These are phyloP conservation scores for Tolypeutes matacus DNA, from an alignment of 2,797 vertebrate genomes.

Conservation along the genomic window DNA sequence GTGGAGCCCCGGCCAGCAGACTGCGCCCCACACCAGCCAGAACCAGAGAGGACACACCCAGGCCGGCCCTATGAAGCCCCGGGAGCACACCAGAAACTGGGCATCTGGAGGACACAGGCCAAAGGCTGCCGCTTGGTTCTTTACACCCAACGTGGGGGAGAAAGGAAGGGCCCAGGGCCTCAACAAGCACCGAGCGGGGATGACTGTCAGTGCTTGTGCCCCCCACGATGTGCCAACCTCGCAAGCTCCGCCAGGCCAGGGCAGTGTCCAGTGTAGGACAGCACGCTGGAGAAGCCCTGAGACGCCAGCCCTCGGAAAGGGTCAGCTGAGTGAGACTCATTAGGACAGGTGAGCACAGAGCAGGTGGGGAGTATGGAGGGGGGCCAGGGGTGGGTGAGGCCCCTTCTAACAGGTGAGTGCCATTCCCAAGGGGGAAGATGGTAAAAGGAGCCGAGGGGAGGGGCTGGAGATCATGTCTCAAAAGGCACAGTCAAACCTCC, in stretches of 20 bases:
- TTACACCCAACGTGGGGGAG: background rate
- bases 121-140: background rate
- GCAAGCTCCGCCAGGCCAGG: background rate
- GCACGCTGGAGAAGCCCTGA: background rate
- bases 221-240: background rate
- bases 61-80: slow-evolving; percentile 59
- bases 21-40: slow-evolving; percentile 87
- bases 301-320: background rate
- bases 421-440: background rate
- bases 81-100: background rate
- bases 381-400: background rate
- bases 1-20: slow-evolving; percentile 89
- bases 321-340: background rate
- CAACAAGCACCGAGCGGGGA: background rate
- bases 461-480: fast-evolving
- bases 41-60: slow-evolving; percentile 70
- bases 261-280: background rate
- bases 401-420: background rate
- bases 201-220: background rate
- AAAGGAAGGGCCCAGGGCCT: background rate
- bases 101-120: background rate
- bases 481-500: background rate
- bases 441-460: background rate
- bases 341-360: background rate
- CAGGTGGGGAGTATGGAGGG: background rate